A percentile compares a stretch with the other conserved stretches of the same genome.
These are phyloP conservation scores for Mesembrinibis cayennensis DNA, from an alignment of 2,113 vertebrate genomes.

Conservation along the genomic window DNA sequence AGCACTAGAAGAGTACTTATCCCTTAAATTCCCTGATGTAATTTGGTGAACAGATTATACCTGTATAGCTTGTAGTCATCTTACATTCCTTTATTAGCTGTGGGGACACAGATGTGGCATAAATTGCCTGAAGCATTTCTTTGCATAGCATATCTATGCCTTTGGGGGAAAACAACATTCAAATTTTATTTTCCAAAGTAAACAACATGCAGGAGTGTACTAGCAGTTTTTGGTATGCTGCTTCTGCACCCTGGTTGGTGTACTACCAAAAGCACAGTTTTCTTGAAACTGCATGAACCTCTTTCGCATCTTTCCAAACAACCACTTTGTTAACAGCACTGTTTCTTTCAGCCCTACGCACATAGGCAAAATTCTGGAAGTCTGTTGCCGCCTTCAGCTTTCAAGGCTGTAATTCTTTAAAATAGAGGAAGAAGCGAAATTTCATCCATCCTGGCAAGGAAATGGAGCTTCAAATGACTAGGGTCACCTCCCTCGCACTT, in stretches of 20 bases:
- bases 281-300: neutral
- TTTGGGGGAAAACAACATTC: neutral
- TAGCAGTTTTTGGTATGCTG: neutral
- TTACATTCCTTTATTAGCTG: conserved; percentile 1
- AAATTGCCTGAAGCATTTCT: neutral
- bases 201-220: neutral
- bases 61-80: neutral
- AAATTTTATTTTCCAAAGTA: neutral
- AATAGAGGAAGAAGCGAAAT: neutral
- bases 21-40: neutral
- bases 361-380: neutral
- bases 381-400: neutral
- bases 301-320: neutral
- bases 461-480: neutral
- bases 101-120: neutral
- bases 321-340: neutral
- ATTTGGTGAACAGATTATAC: neutral
- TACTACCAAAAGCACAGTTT: neutral
- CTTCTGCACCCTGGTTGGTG: neutral
- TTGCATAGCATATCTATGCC: neutral
- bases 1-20: neutral
- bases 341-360: neutral
- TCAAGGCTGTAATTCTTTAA: neutral
- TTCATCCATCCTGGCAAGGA: neutral
- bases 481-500: neutral